Conservation (phyloP, 2,113 vertebrate species). For the Platysteira castanea region DNA sequence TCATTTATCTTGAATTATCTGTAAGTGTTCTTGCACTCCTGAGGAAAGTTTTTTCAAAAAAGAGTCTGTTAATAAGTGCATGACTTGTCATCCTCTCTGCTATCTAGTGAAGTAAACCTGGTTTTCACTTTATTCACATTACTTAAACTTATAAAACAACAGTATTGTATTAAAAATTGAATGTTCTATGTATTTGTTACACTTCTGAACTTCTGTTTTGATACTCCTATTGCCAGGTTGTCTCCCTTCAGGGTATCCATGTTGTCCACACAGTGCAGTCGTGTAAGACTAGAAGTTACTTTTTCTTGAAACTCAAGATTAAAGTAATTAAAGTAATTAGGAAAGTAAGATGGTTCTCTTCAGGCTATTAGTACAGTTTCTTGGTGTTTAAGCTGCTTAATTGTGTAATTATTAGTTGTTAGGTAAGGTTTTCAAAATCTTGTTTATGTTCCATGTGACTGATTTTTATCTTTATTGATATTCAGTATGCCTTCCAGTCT, state of each 20-base stretch:
- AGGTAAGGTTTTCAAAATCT: not conserved
- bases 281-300: not conserved
- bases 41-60: not conserved
- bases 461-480: not conserved
- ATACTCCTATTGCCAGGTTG: not conserved
- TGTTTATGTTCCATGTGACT: not conserved
- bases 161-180: not conserved
- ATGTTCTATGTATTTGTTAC: accelerated
- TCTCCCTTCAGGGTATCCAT: not conserved
- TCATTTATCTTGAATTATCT: not conserved
- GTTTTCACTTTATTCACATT: not conserved
- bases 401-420: not conserved
- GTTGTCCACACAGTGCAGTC: not conserved
- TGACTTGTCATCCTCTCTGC: not conserved
- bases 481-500: not conserved
- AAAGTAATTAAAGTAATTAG: not conserved
- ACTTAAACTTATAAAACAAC: not conserved
- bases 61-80: not conserved
- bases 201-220: not conserved
- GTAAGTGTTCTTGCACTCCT: not conserved
- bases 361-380: not conserved
- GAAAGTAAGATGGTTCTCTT: not conserved
- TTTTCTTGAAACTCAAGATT: not conserved
- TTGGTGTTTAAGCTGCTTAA: not conserved
- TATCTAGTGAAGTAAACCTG: not conserved